Evolutionary conservation across 1,140 invertebrate genomes (phyloP), one percentile per base, ranked within the genome.

Genomic region (Pteromalus puparum): DNA sequence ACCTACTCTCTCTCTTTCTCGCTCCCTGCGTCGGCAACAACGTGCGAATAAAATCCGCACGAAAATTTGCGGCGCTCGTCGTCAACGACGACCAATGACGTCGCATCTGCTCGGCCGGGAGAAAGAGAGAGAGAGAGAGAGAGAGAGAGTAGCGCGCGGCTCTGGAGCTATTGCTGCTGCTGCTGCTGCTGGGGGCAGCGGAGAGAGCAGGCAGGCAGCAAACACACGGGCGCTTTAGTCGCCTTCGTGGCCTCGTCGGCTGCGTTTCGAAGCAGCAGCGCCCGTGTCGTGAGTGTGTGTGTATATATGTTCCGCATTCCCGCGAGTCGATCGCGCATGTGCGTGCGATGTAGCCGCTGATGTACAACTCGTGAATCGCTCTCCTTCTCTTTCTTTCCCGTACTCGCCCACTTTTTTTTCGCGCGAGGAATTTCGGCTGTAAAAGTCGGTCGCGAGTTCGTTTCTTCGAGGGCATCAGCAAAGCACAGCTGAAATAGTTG

Each of bases 221-320:
- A 21, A 30, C 30, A 13, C 30, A 12, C 68, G 12, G 12, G 30
- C 70, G 82, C 61, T 74, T 84, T 81, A 85, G 83, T 85, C 73
- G 79, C 34, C 42, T 81, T 77, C 73, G 83, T 85, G 79, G 83
- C 83, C 79, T 81, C 83, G 83, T 26, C 65, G 78, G 48, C 53
- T 42, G 77, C 38, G 74, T 76, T 70, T 78, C 82, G 74, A n/a
- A 81, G 42, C 65, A 75, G 74, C 21, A 61, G 26, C 53, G 2
- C 18, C 26, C 5, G 1, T 9, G 46, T 48, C n/a, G 65, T 18
- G 67, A 7, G 67, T 28, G 67, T 30, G 67, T 30, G 12, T 70
- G 21, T 70, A 10, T 70, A 10, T 70, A 10, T 70, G 26, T 34
- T 24, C 28, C 48, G 24, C 46, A 28, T 61, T 18, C 53, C 9